phyloP scores from a whole-genome alignment of 2,888 invertebrate genomes.

The Melanophora roralis region DNA sequence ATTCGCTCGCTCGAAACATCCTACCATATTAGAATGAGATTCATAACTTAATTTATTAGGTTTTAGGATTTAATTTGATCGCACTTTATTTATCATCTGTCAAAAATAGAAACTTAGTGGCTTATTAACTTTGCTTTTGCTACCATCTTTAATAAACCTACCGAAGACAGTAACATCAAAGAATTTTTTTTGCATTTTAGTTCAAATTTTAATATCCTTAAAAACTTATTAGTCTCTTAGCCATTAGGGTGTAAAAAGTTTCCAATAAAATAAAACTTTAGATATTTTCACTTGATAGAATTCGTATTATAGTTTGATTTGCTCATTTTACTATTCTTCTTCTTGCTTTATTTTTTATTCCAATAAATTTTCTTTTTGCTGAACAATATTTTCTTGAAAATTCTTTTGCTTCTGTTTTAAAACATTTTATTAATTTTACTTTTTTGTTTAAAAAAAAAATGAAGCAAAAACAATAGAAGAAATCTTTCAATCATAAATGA shows the following conservation, averaged over 20 bases:
- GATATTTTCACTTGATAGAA: slow-evolving; percentile 33
- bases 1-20: too few relatives aligned
- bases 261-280: slow-evolving; percentile 50
- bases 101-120: too few relatives aligned
- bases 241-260: slow-evolving; percentile 59
- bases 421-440: too few relatives aligned
- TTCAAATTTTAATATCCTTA: slow-evolving; percentile 53
- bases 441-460: neutral
- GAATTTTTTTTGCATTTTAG: neutral
- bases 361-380: slow-evolving; percentile 28
- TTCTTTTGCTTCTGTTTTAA: too few relatives aligned
- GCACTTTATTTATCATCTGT: too few relatives aligned
- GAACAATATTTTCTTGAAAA: slow-evolving; percentile 33
- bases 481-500: slow-evolving; percentile 58
- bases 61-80: too few relatives aligned
- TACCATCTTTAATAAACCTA: neutral
- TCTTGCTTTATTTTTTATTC: slow-evolving; percentile 42
- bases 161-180: slow-evolving; percentile 5
- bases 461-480: slow-evolving; percentile 41
- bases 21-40: too few relatives aligned
- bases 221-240: slow-evolving; percentile 59
- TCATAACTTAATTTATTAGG: too few relatives aligned
- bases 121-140: too few relatives aligned
- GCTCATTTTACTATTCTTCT: neutral
- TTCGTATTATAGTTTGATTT: slow-evolving; percentile 41